phyloP scores from a whole-genome alignment of 2,888 invertebrate species.

The Caenorhabditis macrosperma region DNA sequence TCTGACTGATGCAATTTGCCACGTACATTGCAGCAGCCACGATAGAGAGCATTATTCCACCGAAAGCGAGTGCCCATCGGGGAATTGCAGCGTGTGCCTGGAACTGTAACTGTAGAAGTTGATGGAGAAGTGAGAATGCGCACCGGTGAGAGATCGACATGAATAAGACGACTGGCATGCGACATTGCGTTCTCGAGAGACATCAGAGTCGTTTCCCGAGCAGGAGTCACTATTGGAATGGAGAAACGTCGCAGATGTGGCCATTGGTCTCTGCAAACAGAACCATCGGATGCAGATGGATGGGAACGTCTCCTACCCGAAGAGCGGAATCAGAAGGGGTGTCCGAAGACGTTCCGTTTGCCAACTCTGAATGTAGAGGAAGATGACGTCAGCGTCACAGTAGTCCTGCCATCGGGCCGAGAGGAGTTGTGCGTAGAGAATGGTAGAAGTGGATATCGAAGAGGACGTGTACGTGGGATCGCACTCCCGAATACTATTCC shows the following conservation, averaged over 20 bases:
- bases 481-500: slow-evolving; percentile 52
- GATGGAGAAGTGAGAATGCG: background rate
- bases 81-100: slow-evolving; percentile 62
- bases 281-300: background rate
- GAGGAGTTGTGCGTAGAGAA: slow-evolving; percentile 58
- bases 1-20: slow-evolving; percentile 67
- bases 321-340: slow-evolving; percentile 58
- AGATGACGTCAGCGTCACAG: slow-evolving; percentile 66
- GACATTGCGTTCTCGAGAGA: slow-evolving; percentile 56
- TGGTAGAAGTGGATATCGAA: slow-evolving; percentile 50
- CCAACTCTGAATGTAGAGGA: slow-evolving; percentile 65
- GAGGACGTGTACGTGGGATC: slow-evolving; percentile 52
- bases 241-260: slow-evolving; percentile 57
- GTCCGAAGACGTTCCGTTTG: slow-evolving; percentile 53
- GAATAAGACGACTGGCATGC: slow-evolving; percentile 54
- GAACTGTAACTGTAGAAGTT: background rate
- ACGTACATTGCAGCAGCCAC: slow-evolving; percentile 66
- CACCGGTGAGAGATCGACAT: slow-evolving; percentile 51
- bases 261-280: slow-evolving; percentile 46
- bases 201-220: slow-evolving; percentile 32
- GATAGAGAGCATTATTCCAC: slow-evolving; percentile 54
- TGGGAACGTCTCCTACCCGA: slow-evolving; percentile 39
- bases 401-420: slow-evolving; percentile 57
- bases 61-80: slow-evolving; percentile 63
- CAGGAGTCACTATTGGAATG: slow-evolving; percentile 42